Evolutionary conservation across 2,888 invertebrate genomes (phyloP).

Genomic region (Sicus ferrugineus): DNA sequence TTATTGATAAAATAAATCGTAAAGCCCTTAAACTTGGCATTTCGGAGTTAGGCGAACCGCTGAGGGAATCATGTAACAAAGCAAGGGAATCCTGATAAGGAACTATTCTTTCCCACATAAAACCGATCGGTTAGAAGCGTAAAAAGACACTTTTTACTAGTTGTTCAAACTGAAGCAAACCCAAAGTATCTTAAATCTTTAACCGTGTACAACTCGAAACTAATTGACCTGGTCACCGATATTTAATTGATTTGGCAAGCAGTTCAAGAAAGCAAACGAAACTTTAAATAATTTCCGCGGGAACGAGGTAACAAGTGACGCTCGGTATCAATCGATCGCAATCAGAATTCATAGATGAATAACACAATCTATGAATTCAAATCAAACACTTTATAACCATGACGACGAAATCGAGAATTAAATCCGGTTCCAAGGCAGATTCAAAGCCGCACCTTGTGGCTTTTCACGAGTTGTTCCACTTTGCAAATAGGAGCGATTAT

Average conservation of each 20-base stretch:
- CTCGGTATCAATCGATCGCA: background rate
- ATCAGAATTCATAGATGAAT: background rate
- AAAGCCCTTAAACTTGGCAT: too few species aligned
- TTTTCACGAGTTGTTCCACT: constrained; percentile 66
- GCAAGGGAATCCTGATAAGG: too few species aligned
- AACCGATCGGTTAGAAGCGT: too few species aligned
- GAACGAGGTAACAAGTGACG: background rate
- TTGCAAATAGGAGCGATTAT: constrained; percentile 69
- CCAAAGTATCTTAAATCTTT: too few species aligned
- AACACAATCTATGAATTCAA: too few species aligned
- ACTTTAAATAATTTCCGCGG: constrained; percentile 8
- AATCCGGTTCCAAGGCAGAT: constrained; percentile 32
- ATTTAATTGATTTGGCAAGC: constrained; percentile 13
- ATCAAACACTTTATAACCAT: background rate
- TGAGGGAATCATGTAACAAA: too few species aligned
- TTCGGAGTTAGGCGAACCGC: too few species aligned
- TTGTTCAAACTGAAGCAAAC: too few species aligned
- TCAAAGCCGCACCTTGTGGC: constrained; percentile 43
- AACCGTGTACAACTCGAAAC: background rate
- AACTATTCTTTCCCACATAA: too few species aligned
- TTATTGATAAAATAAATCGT: too few species aligned
- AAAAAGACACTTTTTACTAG: too few species aligned
- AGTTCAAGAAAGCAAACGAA: background rate
- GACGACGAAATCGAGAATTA: background rate
- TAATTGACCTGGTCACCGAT: constrained; percentile 26